Evolutionary conservation across 2,888 invertebrate genomes (phyloP), one percentile per base, ranked within the genome.

Genomic region (Dioctria rufipes): DNA sequence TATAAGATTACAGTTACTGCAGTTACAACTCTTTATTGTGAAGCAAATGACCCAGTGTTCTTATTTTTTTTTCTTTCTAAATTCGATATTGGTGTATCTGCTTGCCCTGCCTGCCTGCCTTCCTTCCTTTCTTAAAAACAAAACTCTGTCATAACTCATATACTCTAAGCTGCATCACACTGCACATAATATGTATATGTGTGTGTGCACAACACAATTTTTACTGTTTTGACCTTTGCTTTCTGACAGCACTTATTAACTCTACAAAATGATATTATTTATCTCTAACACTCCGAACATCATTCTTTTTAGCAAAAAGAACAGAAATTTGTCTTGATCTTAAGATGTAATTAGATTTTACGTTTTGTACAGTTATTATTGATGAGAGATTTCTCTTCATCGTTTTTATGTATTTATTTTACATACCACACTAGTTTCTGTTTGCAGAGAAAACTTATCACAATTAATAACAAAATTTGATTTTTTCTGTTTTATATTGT

Each of bases 381-480:
- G 13, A 67, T 5, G 25, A 67, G 51, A 65, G 49, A 49, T 54
- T 40, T 54, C 54, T 71, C 25, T 66, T 66, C 42, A 66, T 66
- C 13, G 39, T 66, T 43, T 66, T 66, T 66, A 13, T 66, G 5
- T 61, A 8, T 71, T 71, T 51, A 71, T 39, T 37, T 71, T 67
- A 46, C 42, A 42, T 60, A 43, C 42, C 25, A n/a, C 75, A 61
- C 71, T 46, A 46, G 67, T 3, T 60, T 61, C 8, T 75, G 39
- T 5, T 39, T 73, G 73, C 40, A 58, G 40, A 61, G 77, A 77
- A 63, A 77, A 77, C 77, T 77, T 77, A 77, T 77, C 77, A 77
- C 77, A 77, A 25, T 58, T 73, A 77, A 77, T 46, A 77, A 77
- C 51, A 42, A 77, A 60, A 60, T 61, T 63, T 40, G 40, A 39